phyloP scores from a whole-genome alignment of 2,888 invertebrate genomes.

The Listrodromus nycthemerus region DNA sequence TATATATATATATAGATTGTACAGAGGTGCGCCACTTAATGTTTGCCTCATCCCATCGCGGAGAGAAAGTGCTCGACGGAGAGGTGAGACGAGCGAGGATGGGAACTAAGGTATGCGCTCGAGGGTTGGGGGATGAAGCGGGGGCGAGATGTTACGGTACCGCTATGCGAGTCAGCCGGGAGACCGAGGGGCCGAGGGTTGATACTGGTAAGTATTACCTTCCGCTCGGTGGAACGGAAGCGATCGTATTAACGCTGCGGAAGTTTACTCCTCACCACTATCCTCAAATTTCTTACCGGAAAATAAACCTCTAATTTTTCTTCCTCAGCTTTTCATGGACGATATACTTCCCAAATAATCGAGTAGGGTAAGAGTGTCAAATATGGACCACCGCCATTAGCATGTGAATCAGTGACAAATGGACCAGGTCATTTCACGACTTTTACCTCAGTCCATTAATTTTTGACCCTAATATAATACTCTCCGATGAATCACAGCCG shows the following conservation, averaged over 20 bases:
- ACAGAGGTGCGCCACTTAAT: constrained; percentile 15
- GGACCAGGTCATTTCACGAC: background rate
- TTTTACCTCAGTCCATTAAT: background rate
- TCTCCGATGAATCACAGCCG: background rate
- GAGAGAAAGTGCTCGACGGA: constrained; percentile 9
- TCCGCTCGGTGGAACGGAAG: constrained; percentile 58
- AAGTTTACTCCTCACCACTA: constrained; percentile 45
- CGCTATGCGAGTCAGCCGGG: background rate
- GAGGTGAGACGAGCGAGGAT: constrained; percentile 2
- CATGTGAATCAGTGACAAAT: too few species aligned
- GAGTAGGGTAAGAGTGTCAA: too few species aligned
- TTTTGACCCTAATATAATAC: too few species aligned
- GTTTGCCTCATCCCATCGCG: background rate
- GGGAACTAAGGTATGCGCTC: background rate
- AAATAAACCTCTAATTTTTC: constrained; percentile 13
- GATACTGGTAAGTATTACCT: constrained; percentile 30
- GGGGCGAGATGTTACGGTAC: background rate
- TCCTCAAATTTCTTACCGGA: constrained; percentile 31
- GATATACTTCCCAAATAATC: background rate
- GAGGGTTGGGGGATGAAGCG: background rate
- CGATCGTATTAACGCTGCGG: constrained; percentile 53
- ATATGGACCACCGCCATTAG: too few species aligned
- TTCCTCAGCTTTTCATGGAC: background rate
- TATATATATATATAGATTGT: background rate
- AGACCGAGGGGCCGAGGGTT: constrained; percentile 7